Base-by-base conservation (phyloP, 2,888 invertebrate species). In the Clepsis dumicolana region DNA sequence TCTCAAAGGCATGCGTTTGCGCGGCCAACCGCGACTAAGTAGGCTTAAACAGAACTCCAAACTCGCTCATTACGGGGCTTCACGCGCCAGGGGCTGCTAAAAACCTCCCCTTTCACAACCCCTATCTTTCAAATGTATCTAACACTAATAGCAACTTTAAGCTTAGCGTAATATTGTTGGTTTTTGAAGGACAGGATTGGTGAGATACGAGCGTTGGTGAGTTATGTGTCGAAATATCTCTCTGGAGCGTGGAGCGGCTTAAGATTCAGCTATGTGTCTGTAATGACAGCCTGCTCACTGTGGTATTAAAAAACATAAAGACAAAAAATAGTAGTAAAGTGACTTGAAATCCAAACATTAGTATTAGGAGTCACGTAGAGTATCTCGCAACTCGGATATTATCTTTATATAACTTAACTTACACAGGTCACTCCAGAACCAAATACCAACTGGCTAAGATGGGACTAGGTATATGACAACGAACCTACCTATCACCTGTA, bases 11-110 rank as follows among this genome's bases (percentile, higher is more conserved):
- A n/a, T 8, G 24, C 32, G 21, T 48, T 35, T 35, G 35, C 35
- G 21, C 35, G 56, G 56, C 56, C 56, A 35, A 56, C 32, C 56
- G 35, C 18, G 18, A 5, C 24, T 56, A 56, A 56, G 56, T 56
- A 56, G 56, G 56, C 56, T 56, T 56, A 56, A 56, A 32, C 56
- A 35, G 24, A 35, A 35, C 48, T 48, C 56, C 56, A 35, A 56
- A 56, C 56, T 56, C 56, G 32, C 56, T 56, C 56, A 56, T 56
- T 35, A 56, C 56, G 32, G 21, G 24, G 18, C 21, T 56, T 56
- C 56, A 56, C 56, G 56, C 56, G 56, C 56, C 18, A 56, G 35
- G 24, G 35, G 14, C 32, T 29, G 21, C 54, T 5, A 24, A 35
- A 56, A 56, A 56, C 21, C 44, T 16, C 21, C 2, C 18, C 21